A percentile compares a stretch with the other conserved stretches of the same genome.
Conservation (phyloP, 2,113 vertebrate species). For the Rhabdornis inornatus region DNA sequence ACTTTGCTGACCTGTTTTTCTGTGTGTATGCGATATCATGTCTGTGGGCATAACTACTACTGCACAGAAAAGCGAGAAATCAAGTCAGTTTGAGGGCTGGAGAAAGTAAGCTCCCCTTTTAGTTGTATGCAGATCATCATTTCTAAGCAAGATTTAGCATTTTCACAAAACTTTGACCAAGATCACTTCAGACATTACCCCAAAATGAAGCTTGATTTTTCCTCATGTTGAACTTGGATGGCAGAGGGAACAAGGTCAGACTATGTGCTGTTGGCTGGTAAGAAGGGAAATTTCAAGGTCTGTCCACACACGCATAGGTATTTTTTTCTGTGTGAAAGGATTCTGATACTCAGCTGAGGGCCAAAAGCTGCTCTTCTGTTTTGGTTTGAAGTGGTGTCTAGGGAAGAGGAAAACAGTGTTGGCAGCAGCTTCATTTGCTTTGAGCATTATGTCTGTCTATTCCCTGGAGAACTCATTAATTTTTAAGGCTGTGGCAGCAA, state of each 20-base stretch:
- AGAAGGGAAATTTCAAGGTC: background rate
- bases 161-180: background rate
- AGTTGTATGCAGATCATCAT: background rate
- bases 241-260: background rate
- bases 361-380: background rate
- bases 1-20: background rate
- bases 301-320: background rate
- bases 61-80: background rate
- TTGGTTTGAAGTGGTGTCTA: background rate
- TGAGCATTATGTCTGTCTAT: background rate
- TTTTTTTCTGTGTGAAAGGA: background rate
- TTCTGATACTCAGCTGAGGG: background rate
- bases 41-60: background rate
- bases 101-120: background rate
- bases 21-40: background rate
- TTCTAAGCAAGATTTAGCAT: background rate
- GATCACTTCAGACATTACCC: background rate
- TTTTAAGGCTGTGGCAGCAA: background rate
- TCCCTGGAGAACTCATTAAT: conserved; percentile 20
- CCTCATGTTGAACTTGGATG: background rate
- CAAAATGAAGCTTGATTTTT: background rate
- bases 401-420: background rate
- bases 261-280: background rate
- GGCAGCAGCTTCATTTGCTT: conserved; percentile 13
- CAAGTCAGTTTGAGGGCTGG: background rate